Conservation (phyloP, 2,888 invertebrate species). For the Dicyrtomina minuta region DNA sequence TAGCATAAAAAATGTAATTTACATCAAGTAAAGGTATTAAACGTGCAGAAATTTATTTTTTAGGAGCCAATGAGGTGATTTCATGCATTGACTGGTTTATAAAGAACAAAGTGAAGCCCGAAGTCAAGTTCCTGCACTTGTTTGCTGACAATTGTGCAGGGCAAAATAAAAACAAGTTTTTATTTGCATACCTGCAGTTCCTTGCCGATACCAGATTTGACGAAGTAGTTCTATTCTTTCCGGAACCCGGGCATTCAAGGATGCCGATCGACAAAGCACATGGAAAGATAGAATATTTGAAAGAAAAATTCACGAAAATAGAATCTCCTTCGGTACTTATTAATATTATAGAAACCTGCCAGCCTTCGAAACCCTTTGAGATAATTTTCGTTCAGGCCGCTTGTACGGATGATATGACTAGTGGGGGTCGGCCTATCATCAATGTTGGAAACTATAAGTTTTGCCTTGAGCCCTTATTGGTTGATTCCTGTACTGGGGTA, state of each 20-base stretch:
- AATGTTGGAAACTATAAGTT: background rate
- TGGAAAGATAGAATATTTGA: background rate
- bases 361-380: background rate
- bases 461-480: too few relatives aligned
- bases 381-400: conserved; percentile 20
- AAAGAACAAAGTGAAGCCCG: background rate
- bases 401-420: background rate
- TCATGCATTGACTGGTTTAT: conserved; percentile 24
- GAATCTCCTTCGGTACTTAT: conserved; percentile 24
- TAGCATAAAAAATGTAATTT: too few relatives aligned
- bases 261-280: background rate
- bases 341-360: conserved; percentile 3
- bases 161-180: background rate
- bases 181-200: background rate
- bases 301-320: conserved; percentile 10
- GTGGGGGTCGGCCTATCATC: background rate
- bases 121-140: background rate
- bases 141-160: background rate
- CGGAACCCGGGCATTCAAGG: background rate
- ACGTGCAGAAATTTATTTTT: too few relatives aligned
- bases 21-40: too few relatives aligned
- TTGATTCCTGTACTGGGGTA: too few relatives aligned
- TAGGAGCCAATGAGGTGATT: conserved; percentile 32
- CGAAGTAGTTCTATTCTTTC: background rate
- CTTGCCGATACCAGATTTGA: background rate